Base-by-base conservation (phyloP, 2,888 invertebrate species). In the Drosophila multiciliata region DNA sequence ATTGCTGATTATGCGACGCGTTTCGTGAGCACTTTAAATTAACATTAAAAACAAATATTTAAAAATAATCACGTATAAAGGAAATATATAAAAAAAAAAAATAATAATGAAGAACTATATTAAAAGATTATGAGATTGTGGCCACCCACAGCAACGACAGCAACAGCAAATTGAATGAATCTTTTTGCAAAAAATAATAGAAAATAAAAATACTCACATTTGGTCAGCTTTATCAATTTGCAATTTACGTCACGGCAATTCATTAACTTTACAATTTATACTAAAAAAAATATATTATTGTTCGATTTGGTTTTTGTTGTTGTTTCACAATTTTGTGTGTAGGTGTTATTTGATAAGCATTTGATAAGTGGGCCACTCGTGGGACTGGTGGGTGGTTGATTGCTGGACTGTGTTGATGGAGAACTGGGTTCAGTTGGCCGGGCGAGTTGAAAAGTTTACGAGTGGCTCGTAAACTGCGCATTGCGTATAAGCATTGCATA, bases 221-320 rank as follows among this genome's bases (percentile, higher is more conserved):
- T 59, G 80, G 73, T 61, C 80, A 79, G 54, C 59, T 58, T 75
- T 79, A 79, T 78, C 78, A 79, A 40, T 75, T 70, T 53, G 59
- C 75, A 49, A 83, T 84, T 87, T 87, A 84, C 84, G 87, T 84
- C 84, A 84, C 84, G 65, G 57, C 84, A 84, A 82, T 84, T 87
- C 85, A 81, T 85, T 81, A 82, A 83, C 75, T 83, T 72, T 63
- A 78, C 79, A 78, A 72, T 78, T 75, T 72, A 71, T 71, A 67
- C 66, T 75, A 66, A 75, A 75, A 58, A 79, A 79, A 78, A 75
- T 70, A 63, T 52, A 12, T 38, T 58, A 29, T 29, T 29, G 29
- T 29, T 60, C 17, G 53, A 61, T 58, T 58, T 49, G 36, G 15
- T 63, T 35, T 35, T 64, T 57, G 57, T 26, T 64, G 57, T 38